Percentiles rank a stretch among this genome's conserved stretches.
Evolutionary conservation across 2,113 vertebrate species (phyloP).

Genomic region (Serilophus lunatus): DNA sequence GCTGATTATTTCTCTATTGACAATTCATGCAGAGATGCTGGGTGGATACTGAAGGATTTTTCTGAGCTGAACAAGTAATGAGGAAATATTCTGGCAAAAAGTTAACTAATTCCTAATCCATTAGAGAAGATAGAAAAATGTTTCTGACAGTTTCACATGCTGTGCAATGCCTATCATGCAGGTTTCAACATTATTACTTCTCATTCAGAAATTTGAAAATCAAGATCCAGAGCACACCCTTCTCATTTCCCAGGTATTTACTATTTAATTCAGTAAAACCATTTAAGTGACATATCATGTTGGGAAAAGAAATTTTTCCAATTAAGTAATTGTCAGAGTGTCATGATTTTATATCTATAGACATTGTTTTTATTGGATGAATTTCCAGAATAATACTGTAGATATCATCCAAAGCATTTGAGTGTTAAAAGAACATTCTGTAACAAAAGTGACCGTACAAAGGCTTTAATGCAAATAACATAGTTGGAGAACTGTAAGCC

Average conservation of each 20-base stretch:
- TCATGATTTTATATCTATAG: background rate
- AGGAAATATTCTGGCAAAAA: slow-evolving; percentile 29
- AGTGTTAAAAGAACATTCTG: background rate
- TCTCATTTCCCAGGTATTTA: background rate
- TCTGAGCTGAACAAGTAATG: background rate
- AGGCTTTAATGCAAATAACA: background rate
- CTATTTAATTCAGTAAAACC: background rate
- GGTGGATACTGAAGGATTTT: background rate
- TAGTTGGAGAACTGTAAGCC: background rate
- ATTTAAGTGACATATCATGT: background rate
- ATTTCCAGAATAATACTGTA: background rate
- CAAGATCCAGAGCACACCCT: background rate
- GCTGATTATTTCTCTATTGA: background rate
- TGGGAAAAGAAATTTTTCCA: background rate
- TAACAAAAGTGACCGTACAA: background rate
- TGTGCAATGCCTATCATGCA: background rate
- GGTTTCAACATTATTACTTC: background rate
- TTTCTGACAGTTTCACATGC: background rate
- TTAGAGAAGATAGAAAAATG: background rate
- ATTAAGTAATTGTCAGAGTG: background rate
- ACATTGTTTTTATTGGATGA: background rate
- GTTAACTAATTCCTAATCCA: background rate
- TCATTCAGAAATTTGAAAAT: slow-evolving; percentile 15
- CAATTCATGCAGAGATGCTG: background rate
- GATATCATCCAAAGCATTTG: background rate